phyloP scores from a whole-genome alignment of 2,113 vertebrate genomes.

The Brachypteracias leptosomus region DNA sequence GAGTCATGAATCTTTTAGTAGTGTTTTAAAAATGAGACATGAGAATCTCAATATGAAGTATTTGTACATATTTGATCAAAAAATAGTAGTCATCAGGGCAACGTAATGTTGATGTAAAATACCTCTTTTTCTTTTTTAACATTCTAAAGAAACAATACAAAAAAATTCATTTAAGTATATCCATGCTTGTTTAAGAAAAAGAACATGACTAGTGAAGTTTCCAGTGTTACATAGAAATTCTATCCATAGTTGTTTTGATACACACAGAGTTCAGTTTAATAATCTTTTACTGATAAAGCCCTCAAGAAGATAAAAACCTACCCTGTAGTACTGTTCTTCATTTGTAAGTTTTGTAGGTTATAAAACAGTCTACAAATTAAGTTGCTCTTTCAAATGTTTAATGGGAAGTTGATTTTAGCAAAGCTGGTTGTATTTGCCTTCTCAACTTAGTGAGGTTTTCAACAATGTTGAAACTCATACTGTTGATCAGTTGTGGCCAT shows the following conservation, averaged over 20 bases:
- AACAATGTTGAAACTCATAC: neutral
- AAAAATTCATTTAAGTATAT: neutral
- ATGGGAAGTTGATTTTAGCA: neutral
- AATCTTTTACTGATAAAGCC: neutral
- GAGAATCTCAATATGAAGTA: neutral
- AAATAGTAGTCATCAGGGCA: neutral
- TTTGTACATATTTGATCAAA: neutral
- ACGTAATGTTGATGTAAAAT: neutral
- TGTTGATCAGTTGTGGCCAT: neutral
- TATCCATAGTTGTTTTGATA: neutral
- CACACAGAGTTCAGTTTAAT: neutral
- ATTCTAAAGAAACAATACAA: neutral
- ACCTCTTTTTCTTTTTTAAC: neutral
- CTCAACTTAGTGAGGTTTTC: neutral
- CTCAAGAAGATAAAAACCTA: neutral
- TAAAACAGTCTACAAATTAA: neutral
- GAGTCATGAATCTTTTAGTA: neutral
- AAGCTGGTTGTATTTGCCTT: neutral
- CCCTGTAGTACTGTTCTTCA: neutral
- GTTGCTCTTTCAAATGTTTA: neutral
- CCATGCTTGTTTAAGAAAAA: neutral
- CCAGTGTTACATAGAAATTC: neutral
- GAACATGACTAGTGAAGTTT: neutral
- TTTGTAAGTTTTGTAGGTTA: neutral
- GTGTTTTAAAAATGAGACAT: neutral